Percentiles rank a stretch among this genome's conserved stretches.
phyloP scores from a whole-genome alignment of 2,797 vertebrate species.

The Etheostoma nigrum region DNA sequence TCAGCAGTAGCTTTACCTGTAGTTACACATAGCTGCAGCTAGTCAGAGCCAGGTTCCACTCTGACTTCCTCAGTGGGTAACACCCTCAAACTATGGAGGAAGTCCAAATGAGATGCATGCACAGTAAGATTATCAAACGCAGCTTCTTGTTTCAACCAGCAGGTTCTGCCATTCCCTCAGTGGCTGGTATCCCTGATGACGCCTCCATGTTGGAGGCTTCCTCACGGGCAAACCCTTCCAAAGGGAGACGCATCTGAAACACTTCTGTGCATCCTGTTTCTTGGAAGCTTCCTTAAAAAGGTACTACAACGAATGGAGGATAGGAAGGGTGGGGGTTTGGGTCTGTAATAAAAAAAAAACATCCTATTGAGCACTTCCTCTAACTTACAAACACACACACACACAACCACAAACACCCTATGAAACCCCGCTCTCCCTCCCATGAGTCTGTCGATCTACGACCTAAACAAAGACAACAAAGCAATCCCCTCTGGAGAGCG shows the following conservation, averaged over 20 bases:
- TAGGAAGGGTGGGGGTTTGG: constrained; percentile 16
- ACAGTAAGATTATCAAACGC: constrained; percentile 59
- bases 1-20: not conserved
- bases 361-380: constrained; percentile 16
- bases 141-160: constrained; percentile 44
- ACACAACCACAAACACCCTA: constrained; percentile 16
- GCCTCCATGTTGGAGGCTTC: constrained; percentile 55
- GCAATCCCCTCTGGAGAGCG: constrained; percentile 73
- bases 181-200: constrained; percentile 50
- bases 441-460: constrained; percentile 66
- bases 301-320: constrained; percentile 25
- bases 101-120: constrained; percentile 42
- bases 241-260: constrained; percentile 47
- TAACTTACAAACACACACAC: not conserved
- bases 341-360: constrained; percentile 31
- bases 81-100: constrained; percentile 12
- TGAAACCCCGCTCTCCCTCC: constrained; percentile 47
- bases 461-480: constrained; percentile 80
- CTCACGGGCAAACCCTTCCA: constrained; percentile 64
- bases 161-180: constrained; percentile 57
- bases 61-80: not conserved
- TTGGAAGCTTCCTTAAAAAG: constrained; percentile 49
- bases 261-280: constrained; percentile 37
- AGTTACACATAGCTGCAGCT: not conserved
- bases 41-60: not conserved